A percentile compares a stretch with the other conserved stretches of the same genome.
phyloP scores from a whole-genome alignment of 2,888 invertebrate genomes.

The Eurytoma californica region DNA sequence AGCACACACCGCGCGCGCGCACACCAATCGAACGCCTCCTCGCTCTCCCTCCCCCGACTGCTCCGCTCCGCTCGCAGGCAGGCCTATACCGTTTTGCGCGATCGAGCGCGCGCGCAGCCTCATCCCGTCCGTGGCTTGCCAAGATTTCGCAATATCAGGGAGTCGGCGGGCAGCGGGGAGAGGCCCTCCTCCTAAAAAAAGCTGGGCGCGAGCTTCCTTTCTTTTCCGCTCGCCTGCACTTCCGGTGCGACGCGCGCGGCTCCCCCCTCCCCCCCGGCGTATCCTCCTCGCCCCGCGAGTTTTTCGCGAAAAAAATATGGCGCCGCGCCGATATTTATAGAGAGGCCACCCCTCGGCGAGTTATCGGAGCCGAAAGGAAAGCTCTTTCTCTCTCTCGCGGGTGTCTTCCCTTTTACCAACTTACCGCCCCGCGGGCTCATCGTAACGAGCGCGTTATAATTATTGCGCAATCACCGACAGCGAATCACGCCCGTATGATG shows the following conservation, averaged over 20 bases:
- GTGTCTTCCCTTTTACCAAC: not conserved
- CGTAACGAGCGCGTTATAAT: constrained; percentile 16
- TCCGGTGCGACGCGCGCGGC: not conserved
- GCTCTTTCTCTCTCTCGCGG: not conserved
- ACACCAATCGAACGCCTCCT: constrained; percentile 29
- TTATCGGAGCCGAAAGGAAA: not conserved
- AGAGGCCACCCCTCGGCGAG: too few species aligned
- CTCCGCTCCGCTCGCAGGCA: not conserved
- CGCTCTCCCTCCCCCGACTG: constrained; percentile 13
- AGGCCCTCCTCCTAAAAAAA: constrained; percentile 10
- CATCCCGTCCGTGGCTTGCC: constrained; percentile 26
- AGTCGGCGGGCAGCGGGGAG: not conserved
- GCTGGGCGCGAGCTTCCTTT: not conserved
- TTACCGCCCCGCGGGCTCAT: not conserved
- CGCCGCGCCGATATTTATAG: not conserved
- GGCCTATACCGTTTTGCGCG: constrained; percentile 1
- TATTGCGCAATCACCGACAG: constrained; percentile 27
- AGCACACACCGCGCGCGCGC: constrained; percentile 30
- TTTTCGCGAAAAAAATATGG: not conserved
- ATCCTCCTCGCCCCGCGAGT: not conserved
- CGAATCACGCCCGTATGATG: constrained; percentile 20
- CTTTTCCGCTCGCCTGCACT: constrained; percentile 4
- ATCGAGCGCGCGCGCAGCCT: constrained; percentile 9
- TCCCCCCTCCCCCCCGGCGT: too few species aligned
- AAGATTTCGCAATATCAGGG: constrained; percentile 39